phyloP scores from a whole-genome alignment of 2,888 invertebrate genomes.

The Metallyticus violacea region DNA sequence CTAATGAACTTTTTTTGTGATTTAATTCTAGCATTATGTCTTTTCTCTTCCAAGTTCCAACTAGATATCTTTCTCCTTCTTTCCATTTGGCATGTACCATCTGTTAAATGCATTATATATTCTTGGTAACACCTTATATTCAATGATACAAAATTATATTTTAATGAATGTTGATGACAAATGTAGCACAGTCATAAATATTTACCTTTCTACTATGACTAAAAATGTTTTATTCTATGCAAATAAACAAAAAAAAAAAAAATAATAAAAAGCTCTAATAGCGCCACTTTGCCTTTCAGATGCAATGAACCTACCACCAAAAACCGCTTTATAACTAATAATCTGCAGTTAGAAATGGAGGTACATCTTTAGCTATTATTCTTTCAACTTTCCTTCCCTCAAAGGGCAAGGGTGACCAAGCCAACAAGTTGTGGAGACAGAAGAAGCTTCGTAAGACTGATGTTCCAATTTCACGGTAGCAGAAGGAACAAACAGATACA shows the following conservation, averaged over 20 bases:
- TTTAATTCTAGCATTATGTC: not conserved
- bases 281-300: not conserved
- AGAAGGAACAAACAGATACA: conserved; percentile 39
- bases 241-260: not conserved
- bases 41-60: not conserved
- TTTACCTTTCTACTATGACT: not conserved
- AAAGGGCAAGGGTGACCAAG: not conserved
- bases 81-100: no score
- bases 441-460: conserved; percentile 1
- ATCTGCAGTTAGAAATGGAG: not conserved
- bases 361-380: not conserved
- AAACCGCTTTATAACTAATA: not conserved
- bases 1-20: not conserved
- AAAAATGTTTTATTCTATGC: not conserved
- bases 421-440: not conserved
- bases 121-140: no score
- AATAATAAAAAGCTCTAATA: not conserved
- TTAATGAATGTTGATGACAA: no score
- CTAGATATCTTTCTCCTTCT: no score
- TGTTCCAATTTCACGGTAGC: conserved; percentile 34
- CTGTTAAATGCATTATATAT: not conserved
- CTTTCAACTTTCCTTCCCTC: not conserved
- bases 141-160: no score
- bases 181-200: not conserved
- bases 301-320: not conserved